Conservation (phyloP, 2,888 invertebrate species). For the Latrodectus elegans region DNA sequence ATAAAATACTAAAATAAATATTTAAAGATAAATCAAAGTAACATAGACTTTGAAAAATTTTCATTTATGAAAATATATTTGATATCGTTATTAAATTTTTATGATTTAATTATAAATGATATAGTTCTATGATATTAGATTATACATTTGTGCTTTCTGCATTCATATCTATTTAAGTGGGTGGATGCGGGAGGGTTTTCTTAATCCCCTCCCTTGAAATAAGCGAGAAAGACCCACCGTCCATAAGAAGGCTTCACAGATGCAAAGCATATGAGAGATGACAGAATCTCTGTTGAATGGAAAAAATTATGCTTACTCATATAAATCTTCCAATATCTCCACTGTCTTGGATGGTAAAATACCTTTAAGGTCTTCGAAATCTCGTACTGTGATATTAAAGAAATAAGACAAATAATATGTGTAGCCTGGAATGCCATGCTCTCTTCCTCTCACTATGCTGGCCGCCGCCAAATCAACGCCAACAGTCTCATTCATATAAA, state of each 20-base stretch:
- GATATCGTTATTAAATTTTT: too few species aligned
- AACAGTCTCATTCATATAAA: slow-evolving; percentile 79
- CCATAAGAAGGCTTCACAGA: neutral
- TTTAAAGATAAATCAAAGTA: too few species aligned
- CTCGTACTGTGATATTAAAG: slow-evolving; percentile 80
- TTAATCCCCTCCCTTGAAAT: neutral
- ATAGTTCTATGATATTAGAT: too few species aligned
- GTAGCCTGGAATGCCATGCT: slow-evolving; percentile 85
- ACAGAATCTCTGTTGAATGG: neutral
- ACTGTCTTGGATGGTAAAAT: slow-evolving; percentile 76
- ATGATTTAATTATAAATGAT: too few species aligned
- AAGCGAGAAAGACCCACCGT: neutral
- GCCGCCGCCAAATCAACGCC: slow-evolving; percentile 85
- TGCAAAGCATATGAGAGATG: neutral
- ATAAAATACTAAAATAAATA: too few species aligned
- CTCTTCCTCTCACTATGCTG: slow-evolving; percentile 86
- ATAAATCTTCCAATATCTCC: slow-evolving; percentile 70
- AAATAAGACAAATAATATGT: slow-evolving; percentile 85
- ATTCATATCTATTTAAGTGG: neutral
- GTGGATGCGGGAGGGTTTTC: too few species aligned
- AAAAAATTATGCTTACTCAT: slow-evolving; percentile 68
- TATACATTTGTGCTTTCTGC: too few species aligned
- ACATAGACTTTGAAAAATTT: too few species aligned
- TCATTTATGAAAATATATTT: too few species aligned
- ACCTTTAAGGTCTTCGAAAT: slow-evolving; percentile 80